Evolutionary conservation across 2,797 vertebrate species (phyloP).

Genomic region (Cossypha caffra): DNA sequence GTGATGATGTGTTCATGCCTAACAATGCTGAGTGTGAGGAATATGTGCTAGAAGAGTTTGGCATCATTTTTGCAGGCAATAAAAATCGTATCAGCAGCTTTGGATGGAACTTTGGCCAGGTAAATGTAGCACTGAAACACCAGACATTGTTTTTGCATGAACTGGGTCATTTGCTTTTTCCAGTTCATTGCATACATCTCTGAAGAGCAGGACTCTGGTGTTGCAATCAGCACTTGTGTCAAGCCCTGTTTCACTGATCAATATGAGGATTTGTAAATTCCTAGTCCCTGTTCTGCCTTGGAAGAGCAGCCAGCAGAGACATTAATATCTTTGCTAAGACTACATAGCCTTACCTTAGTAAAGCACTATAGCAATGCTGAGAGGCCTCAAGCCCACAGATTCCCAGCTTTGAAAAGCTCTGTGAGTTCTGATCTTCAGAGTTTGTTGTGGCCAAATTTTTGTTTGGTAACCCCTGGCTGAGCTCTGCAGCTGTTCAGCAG

Average conservation of each 20-base stretch:
- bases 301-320: not conserved
- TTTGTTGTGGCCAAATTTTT: not conserved
- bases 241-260: not conserved
- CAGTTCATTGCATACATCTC: not conserved
- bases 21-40: constrained; percentile 72
- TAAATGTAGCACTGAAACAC: constrained; percentile 33
- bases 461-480: not conserved
- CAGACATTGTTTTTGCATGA: not conserved
- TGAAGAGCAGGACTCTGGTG: not conserved
- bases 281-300: not conserved
- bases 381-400: not conserved
- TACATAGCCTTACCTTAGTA: not conserved
- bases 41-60: constrained; percentile 79
- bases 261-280: not conserved
- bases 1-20: constrained; percentile 77
- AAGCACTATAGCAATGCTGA: not conserved
- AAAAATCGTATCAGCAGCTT: constrained; percentile 56
- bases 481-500: not conserved
- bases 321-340: not conserved
- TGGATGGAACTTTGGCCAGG: constrained; percentile 83
- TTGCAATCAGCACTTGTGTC: not conserved
- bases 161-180: not conserved
- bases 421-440: not conserved
- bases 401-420: not conserved
- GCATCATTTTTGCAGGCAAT: constrained; percentile 75